A percentile compares a stretch with the other conserved stretches of the same genome.
Conservation (phyloP, 2,888 invertebrate genomes). For the Metacarcinus magister region DNA sequence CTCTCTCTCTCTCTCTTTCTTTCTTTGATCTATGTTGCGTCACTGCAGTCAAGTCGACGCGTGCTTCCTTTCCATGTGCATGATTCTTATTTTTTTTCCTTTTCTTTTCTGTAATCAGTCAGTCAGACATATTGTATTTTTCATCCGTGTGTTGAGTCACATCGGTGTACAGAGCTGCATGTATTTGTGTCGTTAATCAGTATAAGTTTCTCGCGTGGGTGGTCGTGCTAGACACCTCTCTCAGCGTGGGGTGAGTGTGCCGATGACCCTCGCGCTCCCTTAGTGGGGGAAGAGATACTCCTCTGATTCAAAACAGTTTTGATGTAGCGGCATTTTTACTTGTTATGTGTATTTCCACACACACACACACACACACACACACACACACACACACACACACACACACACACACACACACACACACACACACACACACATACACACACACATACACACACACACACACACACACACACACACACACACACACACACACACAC, state of each 20-base stretch:
- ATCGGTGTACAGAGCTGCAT: not conserved
- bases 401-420: slow-evolving; percentile 49
- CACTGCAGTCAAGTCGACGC: not conserved
- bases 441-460: not conserved
- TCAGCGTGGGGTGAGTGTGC: not conserved
- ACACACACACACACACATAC: not conserved
- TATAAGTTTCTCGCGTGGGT: slow-evolving; percentile 13
- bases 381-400: slow-evolving; percentile 48
- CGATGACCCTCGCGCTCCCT: not conserved
- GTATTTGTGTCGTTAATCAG: not conserved
- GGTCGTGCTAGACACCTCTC: not conserved
- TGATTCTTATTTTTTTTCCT: not conserved
- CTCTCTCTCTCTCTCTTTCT: not conserved
- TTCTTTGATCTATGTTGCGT: not conserved
- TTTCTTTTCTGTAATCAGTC: not conserved
- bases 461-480: not conserved
- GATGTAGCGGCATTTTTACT: not conserved
- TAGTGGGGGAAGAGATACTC: not conserved
- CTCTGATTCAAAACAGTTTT: not conserved
- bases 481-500: slow-evolving; percentile 27
- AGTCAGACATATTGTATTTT: not conserved
- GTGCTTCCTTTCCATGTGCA: not conserved
- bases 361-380: slow-evolving; percentile 46
- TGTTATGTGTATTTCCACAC: not conserved
- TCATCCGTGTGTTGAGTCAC: not conserved